phyloP scores from a whole-genome alignment of 2,113 vertebrate species.

The Polyodon spathula region DNA sequence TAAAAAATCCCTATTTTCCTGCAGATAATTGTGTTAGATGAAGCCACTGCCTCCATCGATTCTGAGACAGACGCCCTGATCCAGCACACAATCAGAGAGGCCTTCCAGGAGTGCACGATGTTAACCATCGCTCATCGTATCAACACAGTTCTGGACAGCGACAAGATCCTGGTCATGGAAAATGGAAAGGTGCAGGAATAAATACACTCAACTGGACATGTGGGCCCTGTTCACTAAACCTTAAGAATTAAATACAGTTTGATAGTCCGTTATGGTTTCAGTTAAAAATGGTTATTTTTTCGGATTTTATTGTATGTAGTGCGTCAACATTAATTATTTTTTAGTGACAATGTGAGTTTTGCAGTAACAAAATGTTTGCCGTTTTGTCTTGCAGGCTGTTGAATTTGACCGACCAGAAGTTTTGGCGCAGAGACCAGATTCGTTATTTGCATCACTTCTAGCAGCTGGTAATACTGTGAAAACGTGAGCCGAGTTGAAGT shows the following conservation, averaged over 20 bases:
- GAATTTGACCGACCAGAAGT: conserved; percentile 63
- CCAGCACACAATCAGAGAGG: conserved; percentile 63
- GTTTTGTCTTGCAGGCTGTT: conserved; percentile 43
- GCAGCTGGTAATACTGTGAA: conserved; percentile 48
- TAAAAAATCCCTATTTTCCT: not conserved
- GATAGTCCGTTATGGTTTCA: no score
- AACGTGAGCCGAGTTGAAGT: conserved; percentile 21
- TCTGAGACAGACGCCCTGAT: conserved; percentile 65
- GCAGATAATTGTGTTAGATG: conserved; percentile 76
- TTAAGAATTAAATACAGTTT: no score
- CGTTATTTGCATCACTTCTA: conserved; percentile 59
- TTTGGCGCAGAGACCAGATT: conserved; percentile 55
- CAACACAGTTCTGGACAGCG: conserved; percentile 59
- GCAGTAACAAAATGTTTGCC: conserved; percentile 9
- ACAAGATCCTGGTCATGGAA: conserved; percentile 70
- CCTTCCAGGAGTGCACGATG: conserved; percentile 62
- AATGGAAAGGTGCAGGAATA: conserved; percentile 55
- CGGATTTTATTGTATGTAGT: no score
- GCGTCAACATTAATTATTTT: no score
- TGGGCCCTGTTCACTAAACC: no score
- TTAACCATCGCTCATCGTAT: conserved; percentile 73
- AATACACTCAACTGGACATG: no score
- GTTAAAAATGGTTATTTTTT: no score
- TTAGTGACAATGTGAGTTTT: no score
- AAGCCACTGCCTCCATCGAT: conserved; percentile 75